A percentile compares a stretch with the other conserved stretches of the same genome.
Evolutionary conservation across 2,113 vertebrate genomes (phyloP).

Genomic region (Rhinogobius similis): DNA sequence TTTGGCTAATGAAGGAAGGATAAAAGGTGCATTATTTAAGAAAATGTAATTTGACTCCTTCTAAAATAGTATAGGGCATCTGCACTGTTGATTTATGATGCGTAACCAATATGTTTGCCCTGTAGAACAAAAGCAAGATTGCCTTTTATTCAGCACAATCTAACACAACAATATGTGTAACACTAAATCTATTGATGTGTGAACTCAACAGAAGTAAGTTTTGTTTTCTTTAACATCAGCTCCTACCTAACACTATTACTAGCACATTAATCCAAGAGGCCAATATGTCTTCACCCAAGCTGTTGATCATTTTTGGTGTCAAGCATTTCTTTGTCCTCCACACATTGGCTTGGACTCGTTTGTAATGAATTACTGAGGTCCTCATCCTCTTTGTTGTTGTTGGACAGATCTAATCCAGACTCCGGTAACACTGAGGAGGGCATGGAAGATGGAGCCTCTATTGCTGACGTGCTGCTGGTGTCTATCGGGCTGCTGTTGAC

Average conservation of each 20-base stretch:
- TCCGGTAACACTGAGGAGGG: conserved; percentile 55
- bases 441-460: conserved; percentile 58
- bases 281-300: conserved; percentile 55
- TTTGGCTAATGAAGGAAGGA: conserved; percentile 21
- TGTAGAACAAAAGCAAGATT: conserved; percentile 72
- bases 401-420: conserved; percentile 58
- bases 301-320: conserved; percentile 78
- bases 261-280: conserved; percentile 47
- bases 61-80: conserved; percentile 61
- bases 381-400: conserved; percentile 48
- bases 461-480: conserved; percentile 54
- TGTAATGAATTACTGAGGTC: conserved; percentile 57
- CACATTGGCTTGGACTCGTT: conserved; percentile 51
- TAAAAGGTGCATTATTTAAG: conserved; percentile 71
- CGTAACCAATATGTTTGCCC: conserved; percentile 86
- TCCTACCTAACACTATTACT: conserved; percentile 27
- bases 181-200: conserved; percentile 75
- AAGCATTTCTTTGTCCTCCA: conserved; percentile 66
- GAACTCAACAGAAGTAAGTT: conserved; percentile 59
- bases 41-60: conserved; percentile 61
- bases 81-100: conserved; percentile 65
- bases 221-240: conserved; percentile 56
- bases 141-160: conserved; percentile 76
- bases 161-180: conserved; percentile 75
- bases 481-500: conserved; percentile 76